A percentile compares a stretch with the other conserved stretches of the same genome.
phyloP scores from a whole-genome alignment of 2,113 vertebrate species.

The Macrotus californicus region DNA sequence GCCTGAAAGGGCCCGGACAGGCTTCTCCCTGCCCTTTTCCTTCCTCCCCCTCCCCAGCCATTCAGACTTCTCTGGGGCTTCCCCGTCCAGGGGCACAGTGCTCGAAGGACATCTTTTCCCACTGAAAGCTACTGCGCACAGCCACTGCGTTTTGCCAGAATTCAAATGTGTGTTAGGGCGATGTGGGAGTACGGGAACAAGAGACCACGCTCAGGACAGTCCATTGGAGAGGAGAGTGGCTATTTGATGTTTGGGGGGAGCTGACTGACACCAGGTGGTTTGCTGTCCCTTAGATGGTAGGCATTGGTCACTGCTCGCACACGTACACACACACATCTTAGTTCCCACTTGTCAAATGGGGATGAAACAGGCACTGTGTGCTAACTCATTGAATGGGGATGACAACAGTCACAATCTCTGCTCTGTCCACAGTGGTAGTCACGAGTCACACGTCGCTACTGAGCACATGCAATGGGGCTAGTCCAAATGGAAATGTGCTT shows the following conservation, averaged over 20 bases:
- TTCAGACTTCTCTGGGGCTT: neutral
- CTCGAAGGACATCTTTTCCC: neutral
- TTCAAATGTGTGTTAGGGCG: neutral
- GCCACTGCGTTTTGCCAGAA: neutral
- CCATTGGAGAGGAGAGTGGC: neutral
- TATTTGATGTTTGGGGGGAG: neutral
- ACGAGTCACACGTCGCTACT: neutral
- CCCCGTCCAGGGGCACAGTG: neutral
- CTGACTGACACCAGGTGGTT: neutral
- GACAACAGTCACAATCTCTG: fast-evolving
- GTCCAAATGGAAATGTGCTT: neutral
- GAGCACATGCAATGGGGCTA: neutral
- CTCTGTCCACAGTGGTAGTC: neutral
- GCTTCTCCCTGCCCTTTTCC: neutral
- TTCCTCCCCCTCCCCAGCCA: neutral
- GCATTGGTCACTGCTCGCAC: no score
- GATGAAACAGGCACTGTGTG: no score
- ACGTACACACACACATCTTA: neutral
- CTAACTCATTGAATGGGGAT: neutral
- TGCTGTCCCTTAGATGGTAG: neutral
- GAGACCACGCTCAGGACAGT: neutral
- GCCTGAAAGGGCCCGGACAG: neutral
- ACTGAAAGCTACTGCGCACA: neutral
- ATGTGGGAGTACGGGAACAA: neutral
- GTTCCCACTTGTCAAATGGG: neutral